phyloP scores from a whole-genome alignment of 1,140 invertebrate genomes.

The Hyles euphorbiae region DNA sequence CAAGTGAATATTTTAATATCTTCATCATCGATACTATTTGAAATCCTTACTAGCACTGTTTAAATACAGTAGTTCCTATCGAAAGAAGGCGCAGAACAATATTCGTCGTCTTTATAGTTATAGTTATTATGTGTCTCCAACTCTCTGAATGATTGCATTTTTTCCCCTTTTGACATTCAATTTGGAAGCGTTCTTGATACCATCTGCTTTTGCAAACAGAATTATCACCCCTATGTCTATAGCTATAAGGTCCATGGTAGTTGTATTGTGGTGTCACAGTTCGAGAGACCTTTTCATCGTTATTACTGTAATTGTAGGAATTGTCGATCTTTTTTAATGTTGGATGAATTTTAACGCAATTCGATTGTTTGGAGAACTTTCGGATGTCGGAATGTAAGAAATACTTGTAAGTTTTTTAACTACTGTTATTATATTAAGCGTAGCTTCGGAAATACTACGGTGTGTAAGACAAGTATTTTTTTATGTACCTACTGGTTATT shows the following conservation, averaged over 20 bases:
- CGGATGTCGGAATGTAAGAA: too few species aligned
- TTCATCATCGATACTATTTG: too few species aligned
- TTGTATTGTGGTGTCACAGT: not conserved
- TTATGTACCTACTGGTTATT: not conserved
- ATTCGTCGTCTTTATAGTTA: slow-evolving; percentile 6
- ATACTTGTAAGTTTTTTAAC: too few species aligned
- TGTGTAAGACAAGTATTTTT: not conserved
- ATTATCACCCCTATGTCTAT: slow-evolving; percentile 1
- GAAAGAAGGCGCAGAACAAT: not conserved
- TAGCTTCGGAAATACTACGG: not conserved
- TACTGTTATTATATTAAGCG: too few species aligned
- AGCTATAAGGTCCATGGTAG: not conserved
- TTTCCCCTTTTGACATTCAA: slow-evolving; percentile 9
- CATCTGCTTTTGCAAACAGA: not conserved
- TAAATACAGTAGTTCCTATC: too few species aligned
- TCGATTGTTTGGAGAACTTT: too few species aligned
- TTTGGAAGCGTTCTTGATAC: slow-evolving; percentile 1
- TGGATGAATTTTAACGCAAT: too few species aligned
- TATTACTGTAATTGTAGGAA: slow-evolving; percentile 9
- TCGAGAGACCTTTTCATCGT: slow-evolving; percentile 11
- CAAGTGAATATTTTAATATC: too few species aligned
- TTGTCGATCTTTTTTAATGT: slow-evolving; percentile 7
- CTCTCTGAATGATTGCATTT: slow-evolving; percentile 9
- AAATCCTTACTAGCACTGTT: too few species aligned
- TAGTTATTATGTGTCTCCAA: slow-evolving; percentile 4